A percentile compares a stretch with the other conserved stretches of the same genome.
phyloP scores from a whole-genome alignment of 2,797 vertebrate species.

The Diglossa cyanea region DNA sequence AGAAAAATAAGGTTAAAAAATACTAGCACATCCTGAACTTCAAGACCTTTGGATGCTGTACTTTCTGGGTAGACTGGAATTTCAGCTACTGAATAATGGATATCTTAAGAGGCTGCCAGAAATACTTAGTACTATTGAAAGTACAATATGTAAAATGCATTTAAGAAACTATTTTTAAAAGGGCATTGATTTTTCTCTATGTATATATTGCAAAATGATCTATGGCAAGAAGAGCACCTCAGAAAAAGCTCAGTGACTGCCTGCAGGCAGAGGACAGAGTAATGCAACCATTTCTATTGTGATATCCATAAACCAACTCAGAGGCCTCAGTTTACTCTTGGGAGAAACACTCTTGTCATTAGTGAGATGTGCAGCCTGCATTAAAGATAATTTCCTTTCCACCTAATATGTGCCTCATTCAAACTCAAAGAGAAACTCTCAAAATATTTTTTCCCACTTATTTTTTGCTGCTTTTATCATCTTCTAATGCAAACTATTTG shows the following conservation, averaged over 20 bases:
- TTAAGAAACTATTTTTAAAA: slow-evolving; percentile 6
- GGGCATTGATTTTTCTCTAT: background rate
- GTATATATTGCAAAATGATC: background rate
- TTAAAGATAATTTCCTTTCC: background rate
- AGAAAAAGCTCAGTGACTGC: background rate
- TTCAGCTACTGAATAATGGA: slow-evolving; percentile 15
- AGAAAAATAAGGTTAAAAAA: slow-evolving; percentile 8
- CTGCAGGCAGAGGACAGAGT: background rate
- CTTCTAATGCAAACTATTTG: background rate
- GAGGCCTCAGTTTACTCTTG: background rate
- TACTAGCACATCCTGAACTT: background rate
- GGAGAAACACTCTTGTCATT: background rate
- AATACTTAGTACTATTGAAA: background rate
- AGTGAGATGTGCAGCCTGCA: background rate
- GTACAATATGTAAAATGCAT: background rate
- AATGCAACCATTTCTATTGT: background rate
- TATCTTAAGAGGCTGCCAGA: background rate
- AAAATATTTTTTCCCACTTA: background rate
- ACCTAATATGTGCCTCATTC: background rate
- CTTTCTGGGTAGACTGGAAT: background rate
- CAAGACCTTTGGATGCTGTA: background rate
- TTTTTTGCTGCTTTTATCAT: background rate
- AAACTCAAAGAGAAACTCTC: background rate
- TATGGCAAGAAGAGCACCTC: background rate
- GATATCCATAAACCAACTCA: background rate